phyloP scores from a whole-genome alignment of 2,113 vertebrate species.

The Pongo abelii region DNA sequence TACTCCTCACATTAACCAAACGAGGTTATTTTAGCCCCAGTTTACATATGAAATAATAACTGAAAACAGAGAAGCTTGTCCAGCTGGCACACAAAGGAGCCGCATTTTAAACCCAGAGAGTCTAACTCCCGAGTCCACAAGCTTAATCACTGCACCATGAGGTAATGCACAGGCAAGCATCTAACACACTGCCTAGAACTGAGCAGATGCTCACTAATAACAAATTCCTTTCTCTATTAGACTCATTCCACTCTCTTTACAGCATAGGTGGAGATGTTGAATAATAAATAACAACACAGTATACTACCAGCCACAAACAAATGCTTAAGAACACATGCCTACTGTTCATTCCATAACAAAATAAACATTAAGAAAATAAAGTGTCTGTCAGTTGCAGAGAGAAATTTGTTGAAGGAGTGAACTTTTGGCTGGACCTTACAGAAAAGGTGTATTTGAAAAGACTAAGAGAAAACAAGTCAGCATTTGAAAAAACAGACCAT shows the following conservation, averaged over 20 bases:
- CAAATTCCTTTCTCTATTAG: neutral
- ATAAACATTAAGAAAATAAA: neutral
- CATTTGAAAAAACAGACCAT: neutral
- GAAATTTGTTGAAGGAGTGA: neutral
- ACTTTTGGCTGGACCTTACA: neutral
- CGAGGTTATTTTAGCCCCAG: neutral
- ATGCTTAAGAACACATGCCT: neutral
- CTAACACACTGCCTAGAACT: neutral
- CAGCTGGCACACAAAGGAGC: neutral
- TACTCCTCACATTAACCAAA: neutral
- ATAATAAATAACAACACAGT: neutral
- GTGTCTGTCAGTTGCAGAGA: neutral
- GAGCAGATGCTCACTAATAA: neutral
- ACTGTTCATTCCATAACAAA: neutral
- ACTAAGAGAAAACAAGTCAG: neutral
- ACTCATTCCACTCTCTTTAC: neutral
- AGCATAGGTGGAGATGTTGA: neutral
- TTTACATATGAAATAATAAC: slow-evolving; percentile 26
- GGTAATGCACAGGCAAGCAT: fast-evolving
- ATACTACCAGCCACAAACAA: neutral
- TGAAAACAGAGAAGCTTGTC: neutral
- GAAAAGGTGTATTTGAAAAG: neutral
- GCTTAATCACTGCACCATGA: neutral
- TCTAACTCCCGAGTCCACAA: neutral
- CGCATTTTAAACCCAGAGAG: neutral